These are phyloP conservation scores for Dreissena polymorpha DNA, from an alignment of 1,140 invertebrate genomes.

Conservation along the genomic window DNA sequence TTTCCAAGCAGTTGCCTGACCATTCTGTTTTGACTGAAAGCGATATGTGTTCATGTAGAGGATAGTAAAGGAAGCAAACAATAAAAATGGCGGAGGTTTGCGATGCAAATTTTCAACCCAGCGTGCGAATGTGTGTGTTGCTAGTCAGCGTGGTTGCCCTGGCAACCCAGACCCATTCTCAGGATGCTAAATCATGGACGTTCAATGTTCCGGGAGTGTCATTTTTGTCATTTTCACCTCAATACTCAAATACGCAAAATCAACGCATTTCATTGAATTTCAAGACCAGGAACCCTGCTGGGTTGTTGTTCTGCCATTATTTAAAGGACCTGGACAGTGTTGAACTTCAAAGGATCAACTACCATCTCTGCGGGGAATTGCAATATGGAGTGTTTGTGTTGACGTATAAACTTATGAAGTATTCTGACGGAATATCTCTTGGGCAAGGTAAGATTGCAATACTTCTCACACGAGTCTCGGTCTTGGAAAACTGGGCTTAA, in stretches of 20 bases:
- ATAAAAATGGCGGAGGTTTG: constrained; percentile 1
- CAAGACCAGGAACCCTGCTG: constrained; percentile 45
- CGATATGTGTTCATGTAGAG: too few relatives aligned
- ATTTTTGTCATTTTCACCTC: constrained; percentile 48
- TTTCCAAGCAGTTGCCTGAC: too few relatives aligned
- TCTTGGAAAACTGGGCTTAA: too few relatives aligned
- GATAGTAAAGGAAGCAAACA: too few relatives aligned
- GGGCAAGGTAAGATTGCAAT: constrained; percentile 36
- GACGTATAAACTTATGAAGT: constrained; percentile 44
- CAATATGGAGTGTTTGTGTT: constrained; percentile 52
- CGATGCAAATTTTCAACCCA: constrained; percentile 26
- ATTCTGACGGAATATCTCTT: constrained; percentile 34
- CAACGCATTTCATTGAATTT: constrained; percentile 49
- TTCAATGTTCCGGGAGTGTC: constrained; percentile 51
- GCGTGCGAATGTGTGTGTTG: constrained; percentile 27
- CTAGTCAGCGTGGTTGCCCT: constrained; percentile 21
- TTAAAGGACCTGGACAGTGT: constrained; percentile 44
- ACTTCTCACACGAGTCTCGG: background rate
- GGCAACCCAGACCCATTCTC: constrained; percentile 14
- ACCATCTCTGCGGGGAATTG: constrained; percentile 42
- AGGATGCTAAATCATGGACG: constrained; percentile 40
- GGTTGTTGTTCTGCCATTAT: constrained; percentile 54
- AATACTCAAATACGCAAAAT: constrained; percentile 47
- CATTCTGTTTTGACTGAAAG: too few relatives aligned
- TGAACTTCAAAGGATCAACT: constrained; percentile 47